These are phyloP conservation scores for Helobdella robusta DNA, from an alignment of 2,888 invertebrate species.

Conservation along the genomic window DNA sequence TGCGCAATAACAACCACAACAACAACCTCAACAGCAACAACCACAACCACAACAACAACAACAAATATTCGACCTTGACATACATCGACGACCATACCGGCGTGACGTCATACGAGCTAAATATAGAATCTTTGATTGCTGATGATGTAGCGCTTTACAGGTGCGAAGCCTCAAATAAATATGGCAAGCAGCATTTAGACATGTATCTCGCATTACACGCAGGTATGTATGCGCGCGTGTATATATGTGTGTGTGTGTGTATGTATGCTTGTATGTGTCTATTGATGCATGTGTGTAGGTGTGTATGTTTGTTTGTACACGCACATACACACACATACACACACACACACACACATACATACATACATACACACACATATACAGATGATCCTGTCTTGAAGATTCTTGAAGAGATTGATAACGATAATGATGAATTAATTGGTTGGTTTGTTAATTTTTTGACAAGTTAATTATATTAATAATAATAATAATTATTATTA, in stretches of 20 bases:
- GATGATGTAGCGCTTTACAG: no score
- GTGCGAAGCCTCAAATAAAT: no score
- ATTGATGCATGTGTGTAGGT: not conserved
- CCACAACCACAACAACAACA: not conserved
- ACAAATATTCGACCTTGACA: not conserved
- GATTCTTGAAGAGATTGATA: not conserved
- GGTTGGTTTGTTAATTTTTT: no score
- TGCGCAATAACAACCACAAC: not conserved
- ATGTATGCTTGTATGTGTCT: constrained; percentile 5
- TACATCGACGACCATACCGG: not conserved
- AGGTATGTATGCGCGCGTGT: constrained; percentile 3
- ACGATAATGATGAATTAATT: no score
- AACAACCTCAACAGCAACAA: not conserved
- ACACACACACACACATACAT: constrained; percentile 3
- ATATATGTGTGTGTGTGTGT: not conserved
- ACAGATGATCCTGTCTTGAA: not conserved
- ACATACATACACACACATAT: constrained; percentile 2
- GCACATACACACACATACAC: not conserved
- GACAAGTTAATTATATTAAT: no score
- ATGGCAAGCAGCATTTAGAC: no score
- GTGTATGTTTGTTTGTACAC: not conserved
- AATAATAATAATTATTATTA: no score
- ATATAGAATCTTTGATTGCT: no score
- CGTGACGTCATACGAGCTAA: no score
- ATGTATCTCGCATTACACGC: constrained; percentile 3